phyloP scores from a whole-genome alignment of 1,140 invertebrate genomes.

The Drosophila cardini region DNA sequence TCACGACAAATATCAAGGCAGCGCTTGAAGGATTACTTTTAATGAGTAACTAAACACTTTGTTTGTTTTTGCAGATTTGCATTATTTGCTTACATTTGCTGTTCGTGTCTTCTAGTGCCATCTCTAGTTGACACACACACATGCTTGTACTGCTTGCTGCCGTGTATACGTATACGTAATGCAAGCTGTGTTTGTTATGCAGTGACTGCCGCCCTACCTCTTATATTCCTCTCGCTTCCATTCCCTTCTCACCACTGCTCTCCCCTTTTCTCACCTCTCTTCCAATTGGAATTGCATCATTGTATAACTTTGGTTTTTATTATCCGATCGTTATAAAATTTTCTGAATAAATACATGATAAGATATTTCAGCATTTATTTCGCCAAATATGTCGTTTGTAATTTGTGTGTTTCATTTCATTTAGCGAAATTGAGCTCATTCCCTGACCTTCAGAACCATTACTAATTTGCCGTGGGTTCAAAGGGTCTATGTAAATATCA shows the following conservation, averaged over 20 bases:
- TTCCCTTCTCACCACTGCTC: too few relatives aligned
- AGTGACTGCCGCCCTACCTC: not conserved
- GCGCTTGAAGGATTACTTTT: too few relatives aligned
- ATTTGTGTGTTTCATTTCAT: not conserved
- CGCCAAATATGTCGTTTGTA: not conserved
- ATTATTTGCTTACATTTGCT: not conserved
- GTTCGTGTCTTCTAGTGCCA: not conserved
- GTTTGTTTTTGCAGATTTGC: not conserved
- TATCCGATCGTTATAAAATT: constrained; percentile 4
- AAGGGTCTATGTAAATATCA: not conserved
- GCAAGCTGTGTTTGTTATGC: constrained; percentile 9
- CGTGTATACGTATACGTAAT: not conserved
- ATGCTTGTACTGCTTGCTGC: not conserved
- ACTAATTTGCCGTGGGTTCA: not conserved
- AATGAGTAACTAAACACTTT: not conserved
- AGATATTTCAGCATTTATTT: not conserved
- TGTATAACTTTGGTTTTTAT: not conserved
- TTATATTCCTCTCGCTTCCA: too few relatives aligned
- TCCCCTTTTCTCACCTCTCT: not conserved
- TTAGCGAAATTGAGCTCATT: not conserved
- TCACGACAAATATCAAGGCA: too few relatives aligned
- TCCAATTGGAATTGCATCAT: not conserved
- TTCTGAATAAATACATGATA: not conserved
- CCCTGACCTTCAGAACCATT: not conserved
- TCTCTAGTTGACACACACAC: not conserved